A percentile compares a stretch with the other conserved stretches of the same genome.
phyloP scores from a whole-genome alignment of 2,888 invertebrate species.

The Tenthredo notha region DNA sequence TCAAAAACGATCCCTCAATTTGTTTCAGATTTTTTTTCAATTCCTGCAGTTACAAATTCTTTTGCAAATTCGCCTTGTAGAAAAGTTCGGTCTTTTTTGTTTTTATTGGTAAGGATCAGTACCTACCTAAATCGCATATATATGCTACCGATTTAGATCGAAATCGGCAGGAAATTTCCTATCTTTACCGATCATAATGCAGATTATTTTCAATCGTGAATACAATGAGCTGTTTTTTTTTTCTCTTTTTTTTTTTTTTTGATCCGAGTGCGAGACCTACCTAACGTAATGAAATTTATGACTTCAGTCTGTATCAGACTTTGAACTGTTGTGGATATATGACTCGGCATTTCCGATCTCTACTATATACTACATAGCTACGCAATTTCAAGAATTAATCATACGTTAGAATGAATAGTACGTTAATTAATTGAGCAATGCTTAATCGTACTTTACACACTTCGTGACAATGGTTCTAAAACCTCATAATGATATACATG shows the following conservation, averaged over 20 bases:
- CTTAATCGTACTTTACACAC: not conserved
- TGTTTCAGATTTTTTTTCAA: too few relatives aligned
- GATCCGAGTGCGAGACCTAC: too few relatives aligned
- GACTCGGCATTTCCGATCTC: constrained; percentile 43
- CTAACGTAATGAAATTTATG: not conserved
- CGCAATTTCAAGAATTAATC: constrained; percentile 14
- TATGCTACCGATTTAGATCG: too few relatives aligned
- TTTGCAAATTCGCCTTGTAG: too few relatives aligned
- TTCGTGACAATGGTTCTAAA: not conserved
- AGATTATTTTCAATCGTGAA: not conserved
- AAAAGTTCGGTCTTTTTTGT: too few relatives aligned
- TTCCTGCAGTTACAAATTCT: too few relatives aligned
- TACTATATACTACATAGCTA: not conserved
- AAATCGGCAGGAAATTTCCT: not conserved
- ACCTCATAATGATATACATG: not conserved
- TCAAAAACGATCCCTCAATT: too few relatives aligned
- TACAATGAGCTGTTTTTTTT: not conserved
- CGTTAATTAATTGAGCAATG: constrained; percentile 16
- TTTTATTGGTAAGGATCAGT: too few relatives aligned
- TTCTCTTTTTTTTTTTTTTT: too few relatives aligned
- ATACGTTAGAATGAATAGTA: not conserved
- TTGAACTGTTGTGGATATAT: constrained; percentile 2
- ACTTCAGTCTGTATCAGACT: constrained; percentile 7
- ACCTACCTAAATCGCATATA: too few relatives aligned
- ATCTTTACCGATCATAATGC: not conserved